phyloP scores from a whole-genome alignment of 2,888 invertebrate genomes.

The Caenorhabditis uteleia region DNA sequence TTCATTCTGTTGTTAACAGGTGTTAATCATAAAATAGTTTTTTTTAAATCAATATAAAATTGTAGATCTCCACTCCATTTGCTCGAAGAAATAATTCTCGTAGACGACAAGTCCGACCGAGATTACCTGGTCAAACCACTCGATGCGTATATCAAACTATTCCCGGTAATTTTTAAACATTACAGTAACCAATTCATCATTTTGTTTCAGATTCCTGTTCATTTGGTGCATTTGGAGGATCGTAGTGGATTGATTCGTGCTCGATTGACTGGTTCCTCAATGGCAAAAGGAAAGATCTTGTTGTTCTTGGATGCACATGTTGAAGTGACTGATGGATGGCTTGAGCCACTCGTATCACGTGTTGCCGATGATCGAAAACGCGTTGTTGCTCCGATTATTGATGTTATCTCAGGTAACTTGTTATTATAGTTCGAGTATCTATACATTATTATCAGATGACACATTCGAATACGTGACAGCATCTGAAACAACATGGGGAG shows the following conservation, averaged over 20 bases:
- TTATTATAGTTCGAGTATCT: background rate
- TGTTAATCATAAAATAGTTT: slow-evolving; percentile 32
- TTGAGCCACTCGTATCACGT: slow-evolving; percentile 88
- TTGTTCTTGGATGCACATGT: slow-evolving; percentile 98
- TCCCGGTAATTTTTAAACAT: slow-evolving; percentile 46
- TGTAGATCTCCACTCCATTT: slow-evolving; percentile 58
- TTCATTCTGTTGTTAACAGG: slow-evolving; percentile 69
- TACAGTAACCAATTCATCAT: background rate
- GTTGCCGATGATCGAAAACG: slow-evolving; percentile 82
- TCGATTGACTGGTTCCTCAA: slow-evolving; percentile 87
- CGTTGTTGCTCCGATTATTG: slow-evolving; percentile 58
- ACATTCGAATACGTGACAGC: slow-evolving; percentile 98
- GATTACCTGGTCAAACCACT: slow-evolving; percentile 66
- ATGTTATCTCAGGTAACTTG: slow-evolving; percentile 44
- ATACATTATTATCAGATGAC: slow-evolving; percentile 91
- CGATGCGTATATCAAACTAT: slow-evolving; percentile 60
- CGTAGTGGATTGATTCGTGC: slow-evolving; percentile 95
- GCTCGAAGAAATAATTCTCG: slow-evolving; percentile 68
- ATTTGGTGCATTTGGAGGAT: slow-evolving; percentile 82
- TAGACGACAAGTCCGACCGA: slow-evolving; percentile 67
- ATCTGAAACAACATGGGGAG: slow-evolving; percentile 99
- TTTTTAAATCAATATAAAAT: no score
- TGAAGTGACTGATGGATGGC: slow-evolving; percentile 87
- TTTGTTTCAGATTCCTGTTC: slow-evolving; percentile 83
- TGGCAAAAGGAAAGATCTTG: slow-evolving; percentile 87